Conservation (phyloP, 2,888 invertebrate species). For the Xestia c-nigrum region DNA sequence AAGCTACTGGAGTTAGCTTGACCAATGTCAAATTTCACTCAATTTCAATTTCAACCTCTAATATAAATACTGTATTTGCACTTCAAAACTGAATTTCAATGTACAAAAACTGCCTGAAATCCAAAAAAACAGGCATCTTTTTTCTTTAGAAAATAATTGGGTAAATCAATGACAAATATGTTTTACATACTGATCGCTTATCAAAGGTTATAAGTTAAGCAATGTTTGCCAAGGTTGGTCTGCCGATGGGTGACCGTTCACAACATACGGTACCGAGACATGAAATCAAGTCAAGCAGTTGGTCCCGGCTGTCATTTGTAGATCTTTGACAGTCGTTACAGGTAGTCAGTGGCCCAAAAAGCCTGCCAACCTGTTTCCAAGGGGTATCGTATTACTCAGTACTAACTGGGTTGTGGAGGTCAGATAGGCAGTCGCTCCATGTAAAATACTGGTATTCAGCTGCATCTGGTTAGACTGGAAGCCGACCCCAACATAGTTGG, state of each 20-base stretch:
- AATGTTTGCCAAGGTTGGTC: background rate
- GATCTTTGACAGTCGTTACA: background rate
- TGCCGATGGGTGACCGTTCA: background rate
- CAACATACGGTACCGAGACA: background rate
- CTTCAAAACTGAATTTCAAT: background rate
- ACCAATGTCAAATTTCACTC: background rate
- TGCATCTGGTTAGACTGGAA: too few relatives aligned
- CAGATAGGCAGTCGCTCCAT: background rate
- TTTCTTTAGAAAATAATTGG: constrained; percentile 7
- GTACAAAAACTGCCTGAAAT: constrained; percentile 7
- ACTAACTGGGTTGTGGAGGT: background rate
- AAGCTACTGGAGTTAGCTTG: background rate
- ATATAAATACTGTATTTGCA: background rate
- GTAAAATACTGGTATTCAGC: background rate
- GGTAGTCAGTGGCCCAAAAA: background rate
- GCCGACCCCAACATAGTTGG: too few relatives aligned
- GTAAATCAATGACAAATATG: constrained; percentile 6
- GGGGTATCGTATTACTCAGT: background rate
- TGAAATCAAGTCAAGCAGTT: background rate
- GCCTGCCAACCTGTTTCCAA: background rate
- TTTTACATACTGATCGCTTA: background rate
- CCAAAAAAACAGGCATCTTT: background rate
- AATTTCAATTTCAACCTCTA: too few relatives aligned
- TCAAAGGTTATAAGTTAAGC: background rate
- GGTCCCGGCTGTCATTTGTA: background rate